Evolutionary conservation across 2,888 invertebrate species (phyloP), one percentile per base, ranked within the genome.

Genomic region (Lepidochrysops patricia): DNA sequence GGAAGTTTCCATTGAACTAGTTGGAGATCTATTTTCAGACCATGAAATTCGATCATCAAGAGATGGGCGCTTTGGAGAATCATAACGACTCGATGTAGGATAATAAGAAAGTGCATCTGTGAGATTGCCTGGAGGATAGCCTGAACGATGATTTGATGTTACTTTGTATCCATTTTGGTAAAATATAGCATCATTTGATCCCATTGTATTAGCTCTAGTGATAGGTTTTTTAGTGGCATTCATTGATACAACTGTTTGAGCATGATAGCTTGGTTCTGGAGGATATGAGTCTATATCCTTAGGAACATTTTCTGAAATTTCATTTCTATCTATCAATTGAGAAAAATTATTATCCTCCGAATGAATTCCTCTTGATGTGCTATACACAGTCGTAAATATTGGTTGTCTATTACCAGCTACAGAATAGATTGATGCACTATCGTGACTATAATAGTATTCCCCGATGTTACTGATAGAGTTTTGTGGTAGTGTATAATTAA

Each of bases 81-180:
- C 92, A 67, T 92, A 92, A 65, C 92, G 80, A 57, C 90, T 91
- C 34, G 92, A 93, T 1, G 94, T 94, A 1, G 96, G 96, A 77
- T 96, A 96, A 70, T 95, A 96, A 0, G 94, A 94, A 5, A 96
- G 82, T 12, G 95, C 94, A 75, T 96, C 96, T 0, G 95, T 96
- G 25, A 96, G 90, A 74, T 91, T 92, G 3, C 94, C 92, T 1
- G 93, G 91, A 43, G 94, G 94, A 71, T 93, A 94, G 83, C 92
- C 93, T 32, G 92, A 89, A 60, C 94, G 90, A 71, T 93, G 92
- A 79, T 91, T 90, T 1, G 91, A 54, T 19, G 29, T 90, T 43
- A 87, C 84, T 81, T 93, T 94, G 72, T 92, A 93, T 58, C 94
- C 93, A 70, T 93, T 93, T 91, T 72, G 91, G 74, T 74, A 92